These are phyloP conservation scores for Drosophila parthenogenetica DNA, from an alignment of 2,888 invertebrate genomes.

Conservation along the genomic window DNA sequence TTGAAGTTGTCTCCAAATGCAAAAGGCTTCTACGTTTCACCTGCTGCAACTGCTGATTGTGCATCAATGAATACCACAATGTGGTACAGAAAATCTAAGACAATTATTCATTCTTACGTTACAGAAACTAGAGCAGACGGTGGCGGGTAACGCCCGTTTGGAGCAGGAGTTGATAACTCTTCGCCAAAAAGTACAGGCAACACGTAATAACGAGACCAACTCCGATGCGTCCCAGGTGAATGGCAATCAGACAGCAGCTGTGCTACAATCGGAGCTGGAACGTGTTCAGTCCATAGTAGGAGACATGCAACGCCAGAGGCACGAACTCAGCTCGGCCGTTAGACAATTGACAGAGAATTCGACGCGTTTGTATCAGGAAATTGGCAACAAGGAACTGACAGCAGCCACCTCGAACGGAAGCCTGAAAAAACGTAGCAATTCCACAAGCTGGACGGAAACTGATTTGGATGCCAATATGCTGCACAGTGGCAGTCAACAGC, in stretches of 20 bases:
- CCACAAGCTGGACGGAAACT: slow-evolving; percentile 93
- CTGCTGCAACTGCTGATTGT: slow-evolving; percentile 59
- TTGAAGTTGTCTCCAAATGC: slow-evolving; percentile 41
- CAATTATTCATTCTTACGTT: slow-evolving; percentile 4
- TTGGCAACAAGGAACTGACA: slow-evolving; percentile 85
- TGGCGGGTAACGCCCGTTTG: slow-evolving; percentile 94
- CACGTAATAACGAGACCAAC: slow-evolving; percentile 86
- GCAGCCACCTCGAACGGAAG: slow-evolving; percentile 62
- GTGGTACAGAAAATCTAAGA: slow-evolving; percentile 18
- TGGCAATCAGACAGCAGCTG: slow-evolving; percentile 86
- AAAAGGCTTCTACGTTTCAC: slow-evolving; percentile 65
- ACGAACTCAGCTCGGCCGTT: slow-evolving; percentile 94
- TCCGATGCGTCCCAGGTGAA: slow-evolving; percentile 84
- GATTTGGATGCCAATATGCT: slow-evolving; percentile 91
- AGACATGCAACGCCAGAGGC: slow-evolving; percentile 93
- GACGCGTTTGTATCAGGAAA: slow-evolving; percentile 88
- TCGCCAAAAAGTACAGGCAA: slow-evolving; percentile 92
- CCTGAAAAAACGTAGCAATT: slow-evolving; percentile 87
- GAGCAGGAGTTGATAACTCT: slow-evolving; percentile 94
- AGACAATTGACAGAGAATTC: slow-evolving; percentile 93
- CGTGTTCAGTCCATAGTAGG: slow-evolving; percentile 94
- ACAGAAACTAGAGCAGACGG: slow-evolving; percentile 95
- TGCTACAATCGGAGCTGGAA: slow-evolving; percentile 92
- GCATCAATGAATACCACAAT: slow-evolving; percentile 13
- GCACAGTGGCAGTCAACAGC: slow-evolving; percentile 90